These are phyloP conservation scores for Bruchidius siliquastri DNA, from an alignment of 2,888 invertebrate species.

Conservation along the genomic window DNA sequence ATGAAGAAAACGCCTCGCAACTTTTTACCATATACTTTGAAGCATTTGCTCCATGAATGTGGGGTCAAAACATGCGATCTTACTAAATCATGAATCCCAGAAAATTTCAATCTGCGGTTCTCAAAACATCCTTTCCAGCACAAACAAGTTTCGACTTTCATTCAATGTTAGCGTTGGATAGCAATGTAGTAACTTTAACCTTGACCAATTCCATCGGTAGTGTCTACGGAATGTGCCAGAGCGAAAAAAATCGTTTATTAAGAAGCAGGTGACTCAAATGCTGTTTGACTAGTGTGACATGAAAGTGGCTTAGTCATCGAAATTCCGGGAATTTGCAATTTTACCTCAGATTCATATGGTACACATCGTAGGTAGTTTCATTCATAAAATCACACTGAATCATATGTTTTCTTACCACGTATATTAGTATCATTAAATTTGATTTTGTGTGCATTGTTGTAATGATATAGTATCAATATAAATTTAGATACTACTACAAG, in stretches of 20 bases:
- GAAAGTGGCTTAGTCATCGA: constrained; percentile 12
- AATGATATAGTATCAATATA: no score
- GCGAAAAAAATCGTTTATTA: background rate
- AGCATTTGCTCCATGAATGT: no score
- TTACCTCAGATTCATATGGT: constrained; percentile 4
- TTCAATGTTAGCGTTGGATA: background rate
- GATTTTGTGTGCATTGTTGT: background rate
- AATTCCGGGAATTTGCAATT: constrained; percentile 9
- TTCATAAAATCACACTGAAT: constrained; percentile 6
- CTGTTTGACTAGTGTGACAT: constrained; percentile 1
- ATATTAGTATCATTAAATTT: background rate
- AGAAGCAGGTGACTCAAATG: constrained; percentile 4
- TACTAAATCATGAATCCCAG: no score
- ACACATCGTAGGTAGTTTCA: constrained; percentile 11
- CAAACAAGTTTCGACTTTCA: background rate
- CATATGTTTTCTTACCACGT: background rate
- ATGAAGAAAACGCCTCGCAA: no score
- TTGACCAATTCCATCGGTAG: constrained; percentile 8
- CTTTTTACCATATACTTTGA: no score
- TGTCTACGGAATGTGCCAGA: background rate
- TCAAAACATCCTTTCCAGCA: background rate
- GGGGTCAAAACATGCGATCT: no score
- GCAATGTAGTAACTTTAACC: constrained; percentile 15
- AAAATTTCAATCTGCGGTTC: no score
- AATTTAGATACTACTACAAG: no score